Percentiles rank a stretch among this genome's conserved stretches.
Conservation (phyloP, 2,888 invertebrate species). For the Platycnemis pennipes region DNA sequence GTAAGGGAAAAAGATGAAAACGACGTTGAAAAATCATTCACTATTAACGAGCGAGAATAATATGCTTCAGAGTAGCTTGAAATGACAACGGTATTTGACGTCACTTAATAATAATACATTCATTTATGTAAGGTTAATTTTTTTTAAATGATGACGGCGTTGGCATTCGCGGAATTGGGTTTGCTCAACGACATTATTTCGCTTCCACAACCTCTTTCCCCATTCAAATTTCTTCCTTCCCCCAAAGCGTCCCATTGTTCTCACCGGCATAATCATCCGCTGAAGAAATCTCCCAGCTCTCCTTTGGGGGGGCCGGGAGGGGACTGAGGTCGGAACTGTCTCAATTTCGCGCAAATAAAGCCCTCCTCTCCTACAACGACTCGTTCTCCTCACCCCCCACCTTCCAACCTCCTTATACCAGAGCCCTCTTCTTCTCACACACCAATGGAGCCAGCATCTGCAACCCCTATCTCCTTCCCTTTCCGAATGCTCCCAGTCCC, state of each 20-base stretch:
- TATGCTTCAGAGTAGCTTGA: neutral
- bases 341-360: slow-evolving; percentile 4
- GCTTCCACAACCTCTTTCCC: neutral
- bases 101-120: neutral
- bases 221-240: neutral
- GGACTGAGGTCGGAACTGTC: neutral
- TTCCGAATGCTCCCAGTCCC: neutral
- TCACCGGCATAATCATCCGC: neutral
- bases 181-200: neutral
- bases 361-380: neutral
- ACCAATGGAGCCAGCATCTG: neutral
- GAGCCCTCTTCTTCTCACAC: neutral
- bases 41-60: neutral
- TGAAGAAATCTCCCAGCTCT: neutral
- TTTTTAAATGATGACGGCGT: neutral
- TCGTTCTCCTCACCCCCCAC: neutral
- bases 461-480: neutral
- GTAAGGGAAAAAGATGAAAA: neutral
- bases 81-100: neutral
- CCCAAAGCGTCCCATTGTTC: neutral
- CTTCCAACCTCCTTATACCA: neutral
- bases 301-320: neutral
- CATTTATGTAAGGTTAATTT: neutral
- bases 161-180: neutral
- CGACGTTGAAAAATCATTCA: neutral